Percentiles rank a stretch among this genome's conserved stretches.
These are phyloP conservation scores for Dryoscopus gambensis DNA, from an alignment of 2,113 vertebrate genomes.

Conservation along the genomic window DNA sequence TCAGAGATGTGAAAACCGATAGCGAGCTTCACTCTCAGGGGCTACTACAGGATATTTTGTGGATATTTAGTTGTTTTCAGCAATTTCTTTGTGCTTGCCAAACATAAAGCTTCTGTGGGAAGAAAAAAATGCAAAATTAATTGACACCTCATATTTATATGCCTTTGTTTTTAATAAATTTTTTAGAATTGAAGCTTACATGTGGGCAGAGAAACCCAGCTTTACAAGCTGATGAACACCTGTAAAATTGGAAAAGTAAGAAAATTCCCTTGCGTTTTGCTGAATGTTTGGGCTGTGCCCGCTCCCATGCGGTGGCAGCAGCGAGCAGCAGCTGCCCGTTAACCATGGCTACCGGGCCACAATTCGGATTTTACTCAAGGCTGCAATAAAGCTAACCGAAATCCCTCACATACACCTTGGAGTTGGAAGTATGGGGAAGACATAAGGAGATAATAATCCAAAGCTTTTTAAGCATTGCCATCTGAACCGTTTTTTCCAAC, in stretches of 20 bases:
- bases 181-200: not conserved
- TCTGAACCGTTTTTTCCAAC: not conserved
- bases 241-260: not conserved
- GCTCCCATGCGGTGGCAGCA: conserved; percentile 9
- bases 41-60: not conserved
- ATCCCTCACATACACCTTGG: too few relatives aligned
- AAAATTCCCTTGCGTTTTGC: not conserved
- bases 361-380: not conserved
- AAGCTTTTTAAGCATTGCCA: not conserved
- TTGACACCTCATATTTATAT: not conserved
- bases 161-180: not conserved
- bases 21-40: rapidly evolving
- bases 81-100: not conserved
- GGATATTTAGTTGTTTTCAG: not conserved
- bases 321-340: not conserved
- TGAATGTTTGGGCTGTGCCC: not conserved
- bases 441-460: not conserved
- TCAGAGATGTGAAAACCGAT: not conserved
- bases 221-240: not conserved
- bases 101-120: not conserved
- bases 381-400: not conserved
- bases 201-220: not conserved
- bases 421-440: not conserved
- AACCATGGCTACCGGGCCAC: rapidly evolving
- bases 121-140: not conserved